Evolutionary conservation across 1,140 invertebrate species (phyloP).

Genomic region (Bombyx mandarina): DNA sequence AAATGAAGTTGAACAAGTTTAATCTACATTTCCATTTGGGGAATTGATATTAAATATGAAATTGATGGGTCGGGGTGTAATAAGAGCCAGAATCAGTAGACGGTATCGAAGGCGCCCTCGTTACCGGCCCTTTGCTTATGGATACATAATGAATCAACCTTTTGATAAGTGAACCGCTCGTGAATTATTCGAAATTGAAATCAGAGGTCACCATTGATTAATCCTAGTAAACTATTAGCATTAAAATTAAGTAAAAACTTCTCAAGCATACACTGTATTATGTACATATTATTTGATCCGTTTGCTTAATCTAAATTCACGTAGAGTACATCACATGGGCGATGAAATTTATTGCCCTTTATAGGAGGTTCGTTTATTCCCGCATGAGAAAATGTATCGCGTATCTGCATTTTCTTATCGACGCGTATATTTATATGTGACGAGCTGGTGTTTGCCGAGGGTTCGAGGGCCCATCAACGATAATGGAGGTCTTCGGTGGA

Average conservation of each 20-base stretch:
- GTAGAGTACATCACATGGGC: too few relatives aligned
- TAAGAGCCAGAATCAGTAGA: slow-evolving; percentile 15
- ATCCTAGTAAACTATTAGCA: too few relatives aligned
- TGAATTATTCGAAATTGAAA: too few relatives aligned
- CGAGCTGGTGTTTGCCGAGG: slow-evolving; percentile 25
- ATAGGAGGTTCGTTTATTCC: neutral
- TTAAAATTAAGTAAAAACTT: too few relatives aligned
- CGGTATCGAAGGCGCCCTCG: slow-evolving; percentile 8
- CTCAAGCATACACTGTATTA: too few relatives aligned
- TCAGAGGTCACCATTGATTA: too few relatives aligned
- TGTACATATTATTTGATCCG: too few relatives aligned
- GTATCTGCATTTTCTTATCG: slow-evolving; percentile 30
- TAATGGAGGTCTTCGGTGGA: slow-evolving; percentile 42
- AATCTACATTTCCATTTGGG: slow-evolving; percentile 11
- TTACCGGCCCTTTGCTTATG: slow-evolving; percentile 16
- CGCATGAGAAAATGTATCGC: slow-evolving; percentile 2
- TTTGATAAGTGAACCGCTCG: too few relatives aligned
- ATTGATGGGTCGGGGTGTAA: slow-evolving; percentile 12
- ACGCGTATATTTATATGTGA: slow-evolving; percentile 36
- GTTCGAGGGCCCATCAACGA: slow-evolving; percentile 36
- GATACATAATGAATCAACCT: slow-evolving; percentile 14
- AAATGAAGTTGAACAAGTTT: neutral
- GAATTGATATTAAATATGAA: slow-evolving; percentile 13
- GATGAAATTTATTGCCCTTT: too few relatives aligned
- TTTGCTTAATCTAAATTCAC: too few relatives aligned